Evolutionary conservation across 2,113 vertebrate species (phyloP), one percentile per base, ranked within the genome.

Genomic region (Promerops cafer): DNA sequence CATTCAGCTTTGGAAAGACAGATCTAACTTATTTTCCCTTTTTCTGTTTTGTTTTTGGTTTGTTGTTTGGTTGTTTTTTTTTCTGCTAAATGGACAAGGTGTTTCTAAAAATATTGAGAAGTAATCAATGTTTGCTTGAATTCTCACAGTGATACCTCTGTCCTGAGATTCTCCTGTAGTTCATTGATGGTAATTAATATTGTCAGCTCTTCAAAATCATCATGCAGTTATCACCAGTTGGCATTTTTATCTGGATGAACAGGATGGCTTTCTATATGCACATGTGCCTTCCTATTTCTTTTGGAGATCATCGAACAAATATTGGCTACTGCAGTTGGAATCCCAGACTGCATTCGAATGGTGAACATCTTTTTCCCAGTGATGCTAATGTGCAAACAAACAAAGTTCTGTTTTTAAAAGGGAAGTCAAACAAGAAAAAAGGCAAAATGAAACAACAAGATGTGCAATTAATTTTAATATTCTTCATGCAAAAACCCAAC

Each of bases 271-370:
- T 93, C 65, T 84, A 7, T 69, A 60, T 65, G 18, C 26, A 6
- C 30, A 20, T 49, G 52, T 60, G 24, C 28, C 28, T 89, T 78
- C 42, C 42, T 57, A 52, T 63, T 76, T 86, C 49, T 79, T 83
- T 89, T 90, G 74, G 57, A 85, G 83, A 93, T 81, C 57, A 16
- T 44, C 44, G 49, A 49, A 30, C 49, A 95, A 97, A 93, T 94
- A 95, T 35, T 84, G 89, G 56, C 90, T 80, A 61, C 26, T 56
- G n/a, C 52, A 66, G 52, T 63, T 9, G 3, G 68, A 39, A 91
- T 96, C 56, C 37, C 42, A 95, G 56, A 77, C 50, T 40, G 9
- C 65, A 40, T 92, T 91, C 57, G 56, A 31, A 56, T 66, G n/a
- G 65, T 56, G 37, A 54, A 81, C 72, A n/a, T 54, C 26, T 56